Percentiles rank a stretch among this genome's conserved stretches.
These are phyloP conservation scores for Pentalonia nigronervosa DNA, from an alignment of 1,140 invertebrate genomes.

Conservation along the genomic window DNA sequence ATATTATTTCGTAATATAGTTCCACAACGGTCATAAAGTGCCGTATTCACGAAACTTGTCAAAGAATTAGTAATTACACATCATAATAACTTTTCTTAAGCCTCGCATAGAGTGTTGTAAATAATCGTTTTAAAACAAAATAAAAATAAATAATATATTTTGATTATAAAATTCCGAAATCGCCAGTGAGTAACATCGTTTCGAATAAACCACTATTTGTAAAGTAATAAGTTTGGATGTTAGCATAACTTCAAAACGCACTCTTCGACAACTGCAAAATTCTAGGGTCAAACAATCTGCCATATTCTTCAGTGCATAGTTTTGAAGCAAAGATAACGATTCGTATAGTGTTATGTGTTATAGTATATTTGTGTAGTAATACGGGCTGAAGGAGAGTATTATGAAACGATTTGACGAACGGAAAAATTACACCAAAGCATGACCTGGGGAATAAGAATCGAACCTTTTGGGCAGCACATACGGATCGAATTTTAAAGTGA, in stretches of 20 bases:
- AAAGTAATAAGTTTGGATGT: not conserved
- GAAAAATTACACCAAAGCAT: not conserved
- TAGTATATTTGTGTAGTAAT: not conserved
- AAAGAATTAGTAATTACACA: no score
- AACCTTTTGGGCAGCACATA: not conserved
- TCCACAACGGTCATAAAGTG: not conserved
- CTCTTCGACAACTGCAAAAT: not conserved
- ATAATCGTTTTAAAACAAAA: no score
- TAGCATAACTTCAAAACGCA: not conserved
- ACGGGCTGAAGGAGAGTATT: not conserved
- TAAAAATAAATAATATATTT: no score
- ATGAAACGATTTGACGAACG: not conserved
- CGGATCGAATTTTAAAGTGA: not conserved
- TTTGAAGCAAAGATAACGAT: not conserved
- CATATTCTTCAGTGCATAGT: not conserved
- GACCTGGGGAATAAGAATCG: not conserved
- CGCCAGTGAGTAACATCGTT: not conserved
- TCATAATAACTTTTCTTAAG: no score
- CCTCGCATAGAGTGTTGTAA: no score
- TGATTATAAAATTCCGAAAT: not conserved
- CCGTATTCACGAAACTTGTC: no score
- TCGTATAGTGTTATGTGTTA: not conserved
- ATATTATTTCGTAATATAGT: not conserved
- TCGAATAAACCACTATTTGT: not conserved
- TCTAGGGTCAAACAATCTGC: not conserved